These are phyloP conservation scores for Poecile atricapillus DNA, from an alignment of 2,113 vertebrate genomes.

Conservation along the genomic window DNA sequence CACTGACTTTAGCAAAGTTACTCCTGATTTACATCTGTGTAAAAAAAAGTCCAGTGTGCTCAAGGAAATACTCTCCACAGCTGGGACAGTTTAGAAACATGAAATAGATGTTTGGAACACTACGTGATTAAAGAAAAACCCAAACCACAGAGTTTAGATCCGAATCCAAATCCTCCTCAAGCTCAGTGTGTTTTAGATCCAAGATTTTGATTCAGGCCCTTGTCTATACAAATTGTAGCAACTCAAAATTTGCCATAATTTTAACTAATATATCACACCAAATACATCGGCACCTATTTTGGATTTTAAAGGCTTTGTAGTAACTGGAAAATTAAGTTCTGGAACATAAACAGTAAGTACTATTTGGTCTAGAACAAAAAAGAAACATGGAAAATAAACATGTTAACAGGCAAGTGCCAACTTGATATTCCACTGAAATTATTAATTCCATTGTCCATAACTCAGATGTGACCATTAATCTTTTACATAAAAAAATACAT, in stretches of 20 bases:
- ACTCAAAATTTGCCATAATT: constrained; percentile 1
- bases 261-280: neutral
- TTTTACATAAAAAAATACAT: neutral
- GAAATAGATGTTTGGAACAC: constrained; percentile 47
- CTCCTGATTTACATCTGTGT: neutral
- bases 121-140: constrained; percentile 53
- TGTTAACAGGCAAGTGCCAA: neutral
- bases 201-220: neutral
- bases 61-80: constrained; percentile 33
- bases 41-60: constrained; percentile 1
- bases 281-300: neutral
- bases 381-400: neutral
- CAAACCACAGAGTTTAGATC: constrained; percentile 41
- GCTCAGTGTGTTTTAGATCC: neutral
- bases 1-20: neutral
- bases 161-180: constrained; percentile 31
- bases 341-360: neutral
- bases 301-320: neutral
- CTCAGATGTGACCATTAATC: neutral
- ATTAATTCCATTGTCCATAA: neutral
- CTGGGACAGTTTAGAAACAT: constrained; percentile 55
- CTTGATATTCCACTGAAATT: neutral
- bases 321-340: neutral
- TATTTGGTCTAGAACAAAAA: neutral
- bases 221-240: neutral